Conservation (phyloP, 2,797 vertebrate species). For the Odontamblyopus rebecca region DNA sequence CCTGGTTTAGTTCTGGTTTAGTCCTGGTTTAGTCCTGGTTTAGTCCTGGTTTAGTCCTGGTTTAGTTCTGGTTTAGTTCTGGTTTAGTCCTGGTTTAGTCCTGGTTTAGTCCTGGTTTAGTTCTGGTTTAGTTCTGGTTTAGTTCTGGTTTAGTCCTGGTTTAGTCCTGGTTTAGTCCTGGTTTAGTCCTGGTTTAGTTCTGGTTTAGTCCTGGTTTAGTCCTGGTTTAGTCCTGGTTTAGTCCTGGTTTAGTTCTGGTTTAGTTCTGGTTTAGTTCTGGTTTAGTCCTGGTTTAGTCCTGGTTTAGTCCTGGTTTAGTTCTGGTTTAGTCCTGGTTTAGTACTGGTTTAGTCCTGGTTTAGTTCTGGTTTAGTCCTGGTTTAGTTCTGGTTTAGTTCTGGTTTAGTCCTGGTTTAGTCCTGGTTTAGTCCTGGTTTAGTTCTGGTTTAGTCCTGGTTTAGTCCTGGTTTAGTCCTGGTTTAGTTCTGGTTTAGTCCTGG, state of each 20-base stretch:
- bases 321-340: not conserved
- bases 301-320: not conserved
- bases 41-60: too few relatives aligned
- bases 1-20: too few relatives aligned
- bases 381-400: too few relatives aligned
- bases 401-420: not conserved
- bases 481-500: not conserved
- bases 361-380: too few relatives aligned
- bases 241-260: not conserved
- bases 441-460: not conserved
- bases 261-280: not conserved
- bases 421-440: not conserved
- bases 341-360: not conserved
- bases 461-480: not conserved
- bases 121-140: too few relatives aligned
- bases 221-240: not conserved
- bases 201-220: not conserved
- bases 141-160: too few relatives aligned
- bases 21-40: too few relatives aligned
- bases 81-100: too few relatives aligned
- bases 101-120: too few relatives aligned
- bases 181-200: too few relatives aligned
- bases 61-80: too few relatives aligned
- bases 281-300: not conserved
- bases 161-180: not conserved